phyloP scores from a whole-genome alignment of 2,797 vertebrate species.

The Lates japonicus region DNA sequence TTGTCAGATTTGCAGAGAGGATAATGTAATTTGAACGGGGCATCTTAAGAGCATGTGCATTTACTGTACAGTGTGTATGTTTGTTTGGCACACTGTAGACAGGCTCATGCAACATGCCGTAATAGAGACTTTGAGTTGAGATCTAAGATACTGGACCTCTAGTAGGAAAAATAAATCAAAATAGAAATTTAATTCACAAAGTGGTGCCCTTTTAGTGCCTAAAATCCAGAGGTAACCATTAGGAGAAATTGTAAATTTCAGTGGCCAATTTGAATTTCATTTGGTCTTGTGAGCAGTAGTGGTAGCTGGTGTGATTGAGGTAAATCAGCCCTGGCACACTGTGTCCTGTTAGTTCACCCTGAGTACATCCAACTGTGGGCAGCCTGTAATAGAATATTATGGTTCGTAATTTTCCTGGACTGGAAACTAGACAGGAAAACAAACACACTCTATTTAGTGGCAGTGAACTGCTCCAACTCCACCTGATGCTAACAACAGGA shows the following conservation, averaged over 20 bases:
- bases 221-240: background rate
- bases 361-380: conserved; percentile 6
- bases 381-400: conserved; percentile 5
- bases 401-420: conserved; percentile 37
- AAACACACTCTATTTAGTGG: conserved; percentile 13
- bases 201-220: background rate
- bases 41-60: conserved; percentile 8
- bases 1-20: conserved; percentile 36
- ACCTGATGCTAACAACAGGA: conserved; percentile 3
- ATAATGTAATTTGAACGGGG: conserved; percentile 37
- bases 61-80: background rate
- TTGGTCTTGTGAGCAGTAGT: background rate
- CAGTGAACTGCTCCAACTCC: background rate
- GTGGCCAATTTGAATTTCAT: background rate
- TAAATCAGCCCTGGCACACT: conserved; percentile 3
- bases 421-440: conserved; percentile 29
- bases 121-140: conserved; percentile 19
- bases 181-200: background rate
- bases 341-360: conserved; percentile 1
- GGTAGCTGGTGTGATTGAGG: background rate
- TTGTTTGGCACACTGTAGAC: background rate
- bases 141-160: conserved; percentile 1
- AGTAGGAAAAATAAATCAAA: conserved; percentile 8
- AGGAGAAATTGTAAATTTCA: conserved; percentile 1
- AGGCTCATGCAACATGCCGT: conserved; percentile 38